Percentiles rank a stretch among this genome's conserved stretches.
Evolutionary conservation across 2,113 vertebrate genomes (phyloP).

Genomic region (Brachionichthys hirsutus): DNA sequence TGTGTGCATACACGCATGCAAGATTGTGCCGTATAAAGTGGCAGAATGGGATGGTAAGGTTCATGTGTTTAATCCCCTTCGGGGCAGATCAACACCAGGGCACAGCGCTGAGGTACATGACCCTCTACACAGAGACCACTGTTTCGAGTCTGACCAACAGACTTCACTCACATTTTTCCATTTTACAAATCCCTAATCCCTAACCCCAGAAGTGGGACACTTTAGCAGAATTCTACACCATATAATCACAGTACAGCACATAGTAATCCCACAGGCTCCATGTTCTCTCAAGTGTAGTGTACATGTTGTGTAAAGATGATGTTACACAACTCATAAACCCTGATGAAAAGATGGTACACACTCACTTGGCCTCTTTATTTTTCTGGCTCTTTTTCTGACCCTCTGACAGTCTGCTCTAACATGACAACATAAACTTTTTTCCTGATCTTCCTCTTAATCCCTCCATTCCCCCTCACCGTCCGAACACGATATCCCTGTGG

Average conservation of each 20-base stretch:
- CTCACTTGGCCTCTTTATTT: not conserved
- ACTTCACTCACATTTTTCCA: constrained; percentile 39
- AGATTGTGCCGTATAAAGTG: constrained; percentile 6
- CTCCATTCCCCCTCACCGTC: constrained; percentile 20
- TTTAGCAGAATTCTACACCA: constrained; percentile 34
- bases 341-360: constrained; percentile 18
- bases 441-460: constrained; percentile 14
- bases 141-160: constrained; percentile 33
- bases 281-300: constrained; percentile 34
- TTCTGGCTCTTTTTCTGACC: not conserved
- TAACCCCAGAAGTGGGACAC: constrained; percentile 56
- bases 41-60: constrained; percentile 16
- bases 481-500: constrained; percentile 17
- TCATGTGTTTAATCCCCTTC: constrained; percentile 34
- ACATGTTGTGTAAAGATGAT: constrained; percentile 30
- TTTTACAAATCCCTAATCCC: constrained; percentile 60
- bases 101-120: constrained; percentile 6
- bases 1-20: not conserved
- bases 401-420: constrained; percentile 3
- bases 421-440: constrained; percentile 1
- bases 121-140: constrained; percentile 8
- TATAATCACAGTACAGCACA: constrained; percentile 46
- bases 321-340: constrained; percentile 16
- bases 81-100: constrained; percentile 26
- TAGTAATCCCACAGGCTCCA: constrained; percentile 32